A percentile compares a stretch with the other conserved stretches of the same genome.
Evolutionary conservation across 2,888 invertebrate species (phyloP).

Genomic region (Byasa hedistus): DNA sequence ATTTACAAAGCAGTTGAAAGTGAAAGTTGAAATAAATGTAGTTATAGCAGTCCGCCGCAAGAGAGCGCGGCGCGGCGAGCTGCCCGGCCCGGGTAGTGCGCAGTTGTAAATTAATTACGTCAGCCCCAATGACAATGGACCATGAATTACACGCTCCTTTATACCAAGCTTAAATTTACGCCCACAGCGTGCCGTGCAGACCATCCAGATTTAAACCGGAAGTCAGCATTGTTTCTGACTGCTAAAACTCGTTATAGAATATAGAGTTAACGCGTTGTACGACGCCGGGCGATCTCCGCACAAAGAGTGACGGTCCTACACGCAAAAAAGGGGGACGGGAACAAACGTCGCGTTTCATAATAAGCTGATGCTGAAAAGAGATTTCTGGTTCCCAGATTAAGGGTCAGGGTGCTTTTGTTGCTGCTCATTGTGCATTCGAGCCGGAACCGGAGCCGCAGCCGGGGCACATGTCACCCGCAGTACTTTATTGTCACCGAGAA

Average conservation of each 20-base stretch:
- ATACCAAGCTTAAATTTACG: background rate
- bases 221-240: no score
- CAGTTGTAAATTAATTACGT: slow-evolving; percentile 11
- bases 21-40: background rate
- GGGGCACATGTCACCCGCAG: slow-evolving; percentile 43
- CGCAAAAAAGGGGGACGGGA: slow-evolving; percentile 14
- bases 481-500: slow-evolving; percentile 31
- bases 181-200: no score
- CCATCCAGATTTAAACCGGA: no score
- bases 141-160: background rate
- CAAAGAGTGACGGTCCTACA: slow-evolving; percentile 5
- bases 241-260: background rate
- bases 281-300: slow-evolving; percentile 6
- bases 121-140: slow-evolving; percentile 2
- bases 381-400: slow-evolving; percentile 24
- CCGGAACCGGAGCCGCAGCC: slow-evolving; percentile 25
- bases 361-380: slow-evolving; percentile 29
- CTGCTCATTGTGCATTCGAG: slow-evolving; percentile 34
- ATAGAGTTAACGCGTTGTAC: slow-evolving; percentile 7
- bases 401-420: slow-evolving; percentile 30
- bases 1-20: background rate
- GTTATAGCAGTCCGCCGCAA: background rate
- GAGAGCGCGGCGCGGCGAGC: slow-evolving; percentile 7
- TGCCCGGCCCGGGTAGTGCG: slow-evolving; percentile 18
- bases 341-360: slow-evolving; percentile 30